These are phyloP conservation scores for Leuctra nigra DNA, from an alignment of 2,888 invertebrate genomes.

Conservation along the genomic window DNA sequence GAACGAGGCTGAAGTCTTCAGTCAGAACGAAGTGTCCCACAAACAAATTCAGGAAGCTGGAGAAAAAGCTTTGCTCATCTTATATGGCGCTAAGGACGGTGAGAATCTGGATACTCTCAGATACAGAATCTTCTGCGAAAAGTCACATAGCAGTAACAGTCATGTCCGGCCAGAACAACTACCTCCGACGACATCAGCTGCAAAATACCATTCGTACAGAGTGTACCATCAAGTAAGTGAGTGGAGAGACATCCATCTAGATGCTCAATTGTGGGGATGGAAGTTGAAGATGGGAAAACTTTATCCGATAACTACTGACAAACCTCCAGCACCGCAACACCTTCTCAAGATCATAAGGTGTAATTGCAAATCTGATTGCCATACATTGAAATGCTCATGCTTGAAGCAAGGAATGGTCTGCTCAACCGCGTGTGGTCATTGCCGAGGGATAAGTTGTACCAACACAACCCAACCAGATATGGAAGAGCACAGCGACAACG, in stretches of 20 bases:
- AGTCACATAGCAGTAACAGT: background rate
- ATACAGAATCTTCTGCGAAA: slow-evolving; percentile 10
- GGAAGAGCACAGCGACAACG: background rate
- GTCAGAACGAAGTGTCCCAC: too few species aligned
- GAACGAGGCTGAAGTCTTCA: too few species aligned
- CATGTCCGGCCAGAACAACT: slow-evolving; percentile 8
- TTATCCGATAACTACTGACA: background rate
- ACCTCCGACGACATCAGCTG: background rate
- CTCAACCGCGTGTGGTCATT: slow-evolving; percentile 1
- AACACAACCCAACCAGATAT: background rate
- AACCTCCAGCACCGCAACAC: slow-evolving; percentile 1
- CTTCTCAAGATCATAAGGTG: background rate
- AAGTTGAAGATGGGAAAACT: slow-evolving; percentile 1
- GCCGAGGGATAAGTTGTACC: background rate
- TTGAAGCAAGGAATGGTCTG: background rate
- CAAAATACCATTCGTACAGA: slow-evolving; percentile 5
- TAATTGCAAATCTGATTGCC: slow-evolving; percentile 4
- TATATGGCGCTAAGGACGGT: background rate
- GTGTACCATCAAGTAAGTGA: slow-evolving; percentile 6
- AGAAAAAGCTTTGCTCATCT: background rate
- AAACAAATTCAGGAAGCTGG: background rate
- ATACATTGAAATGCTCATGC: background rate
- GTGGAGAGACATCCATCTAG: slow-evolving; percentile 1
- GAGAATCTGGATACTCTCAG: background rate
- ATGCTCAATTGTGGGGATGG: slow-evolving; percentile 6